Conservation (phyloP, 2,888 invertebrate genomes). For the Parnassius glacialis region DNA sequence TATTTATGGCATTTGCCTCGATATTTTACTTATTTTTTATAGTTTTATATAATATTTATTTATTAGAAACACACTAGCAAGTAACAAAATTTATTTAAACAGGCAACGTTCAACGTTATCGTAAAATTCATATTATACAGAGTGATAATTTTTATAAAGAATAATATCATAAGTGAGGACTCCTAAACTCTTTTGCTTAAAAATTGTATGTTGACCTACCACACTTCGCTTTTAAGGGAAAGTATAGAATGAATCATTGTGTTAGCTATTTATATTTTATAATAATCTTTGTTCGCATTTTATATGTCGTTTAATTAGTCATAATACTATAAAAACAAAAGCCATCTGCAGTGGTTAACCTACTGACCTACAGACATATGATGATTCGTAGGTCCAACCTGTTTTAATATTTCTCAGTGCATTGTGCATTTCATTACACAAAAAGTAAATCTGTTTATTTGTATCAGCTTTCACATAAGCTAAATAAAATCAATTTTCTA, state of each 20-base stretch:
- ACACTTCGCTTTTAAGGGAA: slow-evolving; percentile 5
- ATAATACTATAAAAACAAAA: background rate
- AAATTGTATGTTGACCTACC: background rate
- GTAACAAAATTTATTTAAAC: slow-evolving; percentile 1
- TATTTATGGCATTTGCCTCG: slow-evolving; percentile 7
- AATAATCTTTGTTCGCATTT: slow-evolving; percentile 6
- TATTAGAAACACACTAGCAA: background rate
- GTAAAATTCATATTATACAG: background rate
- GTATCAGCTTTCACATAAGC: too few relatives aligned
- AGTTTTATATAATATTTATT: background rate
- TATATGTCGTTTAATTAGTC: background rate
- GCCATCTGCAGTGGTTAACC: slow-evolving; percentile 7
- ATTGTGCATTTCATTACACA: too few relatives aligned
- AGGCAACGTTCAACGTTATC: background rate
- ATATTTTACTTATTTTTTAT: too few relatives aligned
- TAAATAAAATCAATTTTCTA: too few relatives aligned
- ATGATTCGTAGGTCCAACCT: slow-evolving; percentile 2
- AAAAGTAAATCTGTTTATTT: too few relatives aligned
- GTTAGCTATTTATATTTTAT: background rate
- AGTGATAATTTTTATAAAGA: background rate
- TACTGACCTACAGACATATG: slow-evolving; percentile 12
- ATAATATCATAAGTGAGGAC: background rate
- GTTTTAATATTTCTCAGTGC: background rate
- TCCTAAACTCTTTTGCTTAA: background rate
- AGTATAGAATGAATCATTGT: slow-evolving; percentile 14